Base-by-base conservation (phyloP, 2,797 vertebrate species). In the Nothura maculosa region DNA sequence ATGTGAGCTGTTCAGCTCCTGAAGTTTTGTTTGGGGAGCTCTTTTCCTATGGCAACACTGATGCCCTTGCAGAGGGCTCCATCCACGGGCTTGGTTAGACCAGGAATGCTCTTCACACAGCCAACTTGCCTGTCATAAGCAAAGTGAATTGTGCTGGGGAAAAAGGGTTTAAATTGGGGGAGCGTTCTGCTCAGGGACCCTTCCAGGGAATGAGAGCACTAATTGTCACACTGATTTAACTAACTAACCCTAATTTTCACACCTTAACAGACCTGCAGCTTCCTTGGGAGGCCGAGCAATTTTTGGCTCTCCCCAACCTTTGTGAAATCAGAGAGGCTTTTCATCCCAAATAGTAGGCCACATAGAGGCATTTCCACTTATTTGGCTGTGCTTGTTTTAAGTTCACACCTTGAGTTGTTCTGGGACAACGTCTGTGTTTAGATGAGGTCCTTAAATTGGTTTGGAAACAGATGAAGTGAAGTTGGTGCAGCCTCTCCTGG, bases 241-340 rank as follows among this genome's bases (percentile, higher is more conserved):
- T 72, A n/a, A 42, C 52, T 54, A 22, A 55, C 74, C 8, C 73
- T 74, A 72, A 72, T 69, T 60, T 79, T 96, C 86, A 60, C 88
- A 93, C 74, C 84, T 88, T 54, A 66, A 67, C 81, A 91, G 90
- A 90, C 81, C 86, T 84, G 78, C 50, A 88, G 9, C 90, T 93
- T 84, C 83, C 64, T 84, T 92, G 63, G 10, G 4, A 7, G 86
- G 88, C 70, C 62, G 67, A 84, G 81, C 42, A 42, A 73, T 64
- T 91, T 73, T 68, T 85, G 87, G 80, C 64, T 75, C 73, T 75
- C 25, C 24, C 50, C 76, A 82, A 60, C 76, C 85, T 75, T 75
- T 36, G 85, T 62, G 87, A 77, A 94, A 87, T 79, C 68, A 72
- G 36, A 0, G 1, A 78, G 50, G 30, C 62, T 89, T 87, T 67